Evolutionary conservation across 2,113 vertebrate genomes (phyloP), one percentile per base, ranked within the genome.

Genomic region (Epinephelus cyanopodus): DNA sequence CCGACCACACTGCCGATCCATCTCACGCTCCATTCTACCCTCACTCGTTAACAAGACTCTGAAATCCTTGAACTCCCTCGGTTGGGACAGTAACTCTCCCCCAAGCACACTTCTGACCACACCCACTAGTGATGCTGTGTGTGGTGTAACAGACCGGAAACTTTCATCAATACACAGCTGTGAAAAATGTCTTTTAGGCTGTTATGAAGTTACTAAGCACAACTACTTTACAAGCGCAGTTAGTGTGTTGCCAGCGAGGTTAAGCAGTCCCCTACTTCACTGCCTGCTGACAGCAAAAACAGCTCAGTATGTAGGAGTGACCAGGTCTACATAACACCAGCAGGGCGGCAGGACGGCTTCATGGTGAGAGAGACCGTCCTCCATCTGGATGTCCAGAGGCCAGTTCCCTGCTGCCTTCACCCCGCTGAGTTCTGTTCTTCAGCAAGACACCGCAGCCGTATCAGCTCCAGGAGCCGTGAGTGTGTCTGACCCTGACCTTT

Each of bases 321-420:
- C 33, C 77, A 53, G 73, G 62, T 69, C 68, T 29, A 6, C 33
- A 47, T 21, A 57, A 61, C 25, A 79, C 3, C 77, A 65, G 58
- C 52, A 47, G 39, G 54, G 62, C 2, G 39, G 39, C n/a, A 25
- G 15, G 66, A 67, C 19, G 57, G 66, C 71, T 53, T 58, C 75
- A 25, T 21, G 13, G 62, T 45, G 48, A 69, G 71, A 23, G 71
- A 76, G 68, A 62, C 69, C 0, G n/a, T 56, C 47, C 1, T 79
- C 75, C 60, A 62, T 76, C 75, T 79, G 79, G 70, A 81, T 18
- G 70, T 82, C 82, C 74, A 76, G 61, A 85, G 79, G 82, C 74
- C 48, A 57, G 37, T 53, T 68, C 57, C 56, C 77, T 23, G 57
- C 25, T 54, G 68, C 48, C 33, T 58, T 29, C 8, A 25, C 13